Evolutionary conservation across 2,113 vertebrate species (phyloP).

Genomic region (Clarias macrocephalus): DNA sequence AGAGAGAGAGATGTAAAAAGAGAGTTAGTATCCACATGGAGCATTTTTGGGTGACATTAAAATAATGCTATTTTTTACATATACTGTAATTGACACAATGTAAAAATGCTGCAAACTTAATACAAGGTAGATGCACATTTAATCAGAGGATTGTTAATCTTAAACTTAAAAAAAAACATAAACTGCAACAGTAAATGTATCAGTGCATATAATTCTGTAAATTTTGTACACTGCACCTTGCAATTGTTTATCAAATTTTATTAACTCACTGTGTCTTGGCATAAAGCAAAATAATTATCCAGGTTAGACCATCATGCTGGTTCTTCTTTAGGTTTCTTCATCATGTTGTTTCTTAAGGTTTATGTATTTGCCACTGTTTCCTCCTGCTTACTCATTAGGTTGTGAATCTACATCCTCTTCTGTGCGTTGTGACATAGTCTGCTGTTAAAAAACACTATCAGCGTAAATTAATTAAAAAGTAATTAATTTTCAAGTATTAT

Average conservation of each 20-base stretch:
- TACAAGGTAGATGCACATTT: background rate
- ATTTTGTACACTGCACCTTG: background rate
- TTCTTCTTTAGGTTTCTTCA: background rate
- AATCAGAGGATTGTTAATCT: background rate
- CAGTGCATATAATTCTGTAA: background rate
- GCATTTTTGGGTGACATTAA: background rate
- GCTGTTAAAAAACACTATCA: background rate
- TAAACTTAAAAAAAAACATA: background rate
- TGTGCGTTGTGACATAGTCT: background rate
- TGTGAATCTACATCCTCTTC: slow-evolving; percentile 2
- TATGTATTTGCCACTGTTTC: background rate
- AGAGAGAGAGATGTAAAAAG: background rate
- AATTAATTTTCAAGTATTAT: background rate
- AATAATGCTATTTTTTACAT: background rate
- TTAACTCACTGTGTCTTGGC: background rate
- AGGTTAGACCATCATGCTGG: background rate
- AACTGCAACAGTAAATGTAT: background rate
- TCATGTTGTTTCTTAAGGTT: background rate
- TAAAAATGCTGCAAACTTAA: background rate
- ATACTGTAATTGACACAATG: background rate
- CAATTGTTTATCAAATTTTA: background rate
- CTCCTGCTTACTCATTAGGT: slow-evolving; percentile 17
- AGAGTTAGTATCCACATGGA: background rate
- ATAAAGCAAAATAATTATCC: slow-evolving; percentile 16
- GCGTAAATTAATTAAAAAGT: background rate